Percentiles rank a stretch among this genome's conserved stretches.
Evolutionary conservation across 2,888 invertebrate genomes (phyloP).

Genomic region (Caenorhabditis sp.): DNA sequence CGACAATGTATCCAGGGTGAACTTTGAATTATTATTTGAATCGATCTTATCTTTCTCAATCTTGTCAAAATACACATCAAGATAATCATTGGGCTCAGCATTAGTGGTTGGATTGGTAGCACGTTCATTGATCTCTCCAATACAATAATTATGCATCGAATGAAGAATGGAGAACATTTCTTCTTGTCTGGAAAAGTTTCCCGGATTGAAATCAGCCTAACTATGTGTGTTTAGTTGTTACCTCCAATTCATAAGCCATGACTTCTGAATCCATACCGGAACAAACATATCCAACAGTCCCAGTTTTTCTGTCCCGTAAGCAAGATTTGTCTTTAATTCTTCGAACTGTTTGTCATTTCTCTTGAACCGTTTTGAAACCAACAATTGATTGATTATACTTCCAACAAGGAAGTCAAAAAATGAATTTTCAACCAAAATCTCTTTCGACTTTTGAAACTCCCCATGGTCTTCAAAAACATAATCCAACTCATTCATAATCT

Average conservation of each 20-base stretch:
- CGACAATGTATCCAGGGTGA: slow-evolving; percentile 25
- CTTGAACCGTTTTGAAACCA: slow-evolving; percentile 31
- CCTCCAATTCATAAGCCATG: slow-evolving; percentile 20
- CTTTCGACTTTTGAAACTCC: not conserved
- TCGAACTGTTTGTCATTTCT: slow-evolving; percentile 18
- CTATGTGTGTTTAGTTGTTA: too few species aligned
- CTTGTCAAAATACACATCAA: slow-evolving; percentile 28
- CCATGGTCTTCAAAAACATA: slow-evolving; percentile 1
- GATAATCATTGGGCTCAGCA: slow-evolving; percentile 23
- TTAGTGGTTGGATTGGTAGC: not conserved
- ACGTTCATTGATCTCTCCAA: too few species aligned
- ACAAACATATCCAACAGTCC: slow-evolving; percentile 25
- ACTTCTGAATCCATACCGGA: slow-evolving; percentile 10
- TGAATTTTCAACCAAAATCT: not conserved
- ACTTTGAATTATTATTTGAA: not conserved
- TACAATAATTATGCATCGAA: not conserved
- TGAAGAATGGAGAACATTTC: too few species aligned
- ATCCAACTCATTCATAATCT: slow-evolving; percentile 36
- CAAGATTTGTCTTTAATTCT: slow-evolving; percentile 16
- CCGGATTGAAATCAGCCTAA: too few species aligned
- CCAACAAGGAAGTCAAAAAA: slow-evolving; percentile 38
- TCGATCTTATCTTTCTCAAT: slow-evolving; percentile 25
- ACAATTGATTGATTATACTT: slow-evolving; percentile 37
- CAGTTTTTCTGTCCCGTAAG: slow-evolving; percentile 12
- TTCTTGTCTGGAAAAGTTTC: too few species aligned